Evolutionary conservation across 64 coral and sea anemone genomes (phyloP), one percentile per base, ranked within the genome.

Genomic region (Porites lutea): DNA sequence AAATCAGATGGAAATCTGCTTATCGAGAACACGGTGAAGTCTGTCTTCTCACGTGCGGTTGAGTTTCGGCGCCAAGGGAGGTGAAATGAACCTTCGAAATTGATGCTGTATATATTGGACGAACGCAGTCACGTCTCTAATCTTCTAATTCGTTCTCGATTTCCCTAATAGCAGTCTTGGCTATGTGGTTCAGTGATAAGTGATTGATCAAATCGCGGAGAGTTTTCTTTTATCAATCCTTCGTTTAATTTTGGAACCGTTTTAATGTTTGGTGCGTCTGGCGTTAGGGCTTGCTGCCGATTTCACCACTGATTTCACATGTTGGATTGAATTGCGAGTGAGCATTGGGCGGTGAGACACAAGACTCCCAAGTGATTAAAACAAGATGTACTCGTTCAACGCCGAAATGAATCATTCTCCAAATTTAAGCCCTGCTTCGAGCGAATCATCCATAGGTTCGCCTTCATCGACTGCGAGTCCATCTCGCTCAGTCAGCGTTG

Each of bases 11-110:
- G 45, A 74, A 74, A 50, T 13, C 72, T 48, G 10, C 23, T 83
- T 16, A 18, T 48, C 13, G 37, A 13, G 9, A 22, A 50, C 46
- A 5, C 45, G 7, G 14, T 53, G 61, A n/a, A 61, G 19, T 50
- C 64, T 48, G 46, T 8, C 14, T 15, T 37, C 2, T 84, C 81
- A 60, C 52, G 48, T 4, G 22, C 16, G 16, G 20, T 19, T 15
- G 19, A 19, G 67, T 60, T 61, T 52, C 44, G 15, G 8, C 81
- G 63, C 64, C 18, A 21, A 52, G 43, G 63, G 63, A 49, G 15
- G 62, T 67, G 61, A 84, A 84, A 68, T 84, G 81, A 84, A 84
- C 81, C 81, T 61, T 69, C 81, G 81, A 84, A 84, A 84, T 84
- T 84, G 46, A 51, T 68, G 63, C 19, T 68, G 45, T 18, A 19